Evolutionary conservation across 2,888 invertebrate species (phyloP).

Genomic region (Busseola fusca): DNA sequence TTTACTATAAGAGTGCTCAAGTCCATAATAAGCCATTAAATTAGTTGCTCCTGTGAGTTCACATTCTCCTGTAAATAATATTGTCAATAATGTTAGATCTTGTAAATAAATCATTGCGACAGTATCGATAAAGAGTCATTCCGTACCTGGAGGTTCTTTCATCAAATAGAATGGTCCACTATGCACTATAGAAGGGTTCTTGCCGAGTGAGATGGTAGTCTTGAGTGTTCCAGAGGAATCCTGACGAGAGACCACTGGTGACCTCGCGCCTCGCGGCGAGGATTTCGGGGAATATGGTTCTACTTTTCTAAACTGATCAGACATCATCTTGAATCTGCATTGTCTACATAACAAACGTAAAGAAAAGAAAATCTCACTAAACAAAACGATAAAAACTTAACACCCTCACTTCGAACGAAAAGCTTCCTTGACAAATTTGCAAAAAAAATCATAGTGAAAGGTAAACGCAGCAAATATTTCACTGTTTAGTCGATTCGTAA

Average conservation of each 20-base stretch:
- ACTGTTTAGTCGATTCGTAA: constrained; percentile 46
- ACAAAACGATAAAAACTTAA: constrained; percentile 81
- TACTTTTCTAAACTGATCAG: constrained; percentile 97
- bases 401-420: constrained; percentile 66
- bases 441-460: constrained; percentile 42
- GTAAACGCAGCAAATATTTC: constrained; percentile 26
- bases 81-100: constrained; percentile 30
- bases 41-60: constrained; percentile 98
- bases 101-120: constrained; percentile 49
- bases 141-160: constrained; percentile 97
- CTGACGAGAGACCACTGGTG: constrained; percentile 98
- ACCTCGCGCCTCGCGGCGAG: constrained; percentile 97
- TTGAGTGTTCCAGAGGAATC: constrained; percentile 99
- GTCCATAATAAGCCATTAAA: constrained; percentile 98
- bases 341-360: constrained; percentile 81
- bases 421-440: constrained; percentile 76
- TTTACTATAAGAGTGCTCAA: constrained; percentile 99
- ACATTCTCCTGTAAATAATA: constrained; percentile 92
- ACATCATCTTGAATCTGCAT: constrained; percentile 94
- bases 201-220: constrained; percentile 98
- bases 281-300: constrained; percentile 98
- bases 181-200: constrained; percentile 98
- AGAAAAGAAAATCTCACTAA: constrained; percentile 78
- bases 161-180: constrained; percentile 99
- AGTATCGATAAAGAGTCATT: background rate